These are phyloP conservation scores for Protobothrops mucrosquamatus DNA, from an alignment of 2,113 vertebrate species.

Conservation along the genomic window DNA sequence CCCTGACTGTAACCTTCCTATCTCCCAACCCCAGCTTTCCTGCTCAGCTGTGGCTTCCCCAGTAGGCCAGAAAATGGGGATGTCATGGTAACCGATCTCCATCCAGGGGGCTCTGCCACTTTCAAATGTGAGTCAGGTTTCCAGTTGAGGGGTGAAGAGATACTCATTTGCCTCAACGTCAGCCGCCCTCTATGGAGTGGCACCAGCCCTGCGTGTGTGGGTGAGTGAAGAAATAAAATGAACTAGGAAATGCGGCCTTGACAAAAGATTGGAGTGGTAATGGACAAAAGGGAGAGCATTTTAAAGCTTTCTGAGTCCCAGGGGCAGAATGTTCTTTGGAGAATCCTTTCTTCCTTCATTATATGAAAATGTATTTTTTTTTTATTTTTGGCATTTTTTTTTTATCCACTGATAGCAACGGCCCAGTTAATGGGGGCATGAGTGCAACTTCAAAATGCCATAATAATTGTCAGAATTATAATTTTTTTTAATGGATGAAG, in stretches of 20 bases:
- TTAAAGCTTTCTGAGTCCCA: too few relatives aligned
- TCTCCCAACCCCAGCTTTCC: constrained; percentile 73
- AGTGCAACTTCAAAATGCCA: background rate
- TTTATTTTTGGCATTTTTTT: background rate
- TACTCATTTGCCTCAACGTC: constrained; percentile 81
- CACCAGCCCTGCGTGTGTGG: constrained; percentile 72
- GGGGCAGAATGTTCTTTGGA: background rate
- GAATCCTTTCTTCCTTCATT: background rate
- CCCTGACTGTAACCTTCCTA: background rate
- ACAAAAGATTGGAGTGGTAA: background rate
- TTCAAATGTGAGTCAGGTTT: constrained; percentile 89
- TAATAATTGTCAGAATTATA: background rate
- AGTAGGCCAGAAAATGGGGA: constrained; percentile 80
- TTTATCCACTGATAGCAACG: background rate
- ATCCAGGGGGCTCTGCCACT: constrained; percentile 84
- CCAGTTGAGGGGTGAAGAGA: constrained; percentile 83
- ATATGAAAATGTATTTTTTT: background rate
- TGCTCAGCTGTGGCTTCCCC: constrained; percentile 86
- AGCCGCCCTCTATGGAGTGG: constrained; percentile 86
- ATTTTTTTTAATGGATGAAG: background rate
- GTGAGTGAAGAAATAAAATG: constrained; percentile 36
- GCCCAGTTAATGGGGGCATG: background rate
- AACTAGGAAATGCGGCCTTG: background rate
- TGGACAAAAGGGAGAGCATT: background rate
- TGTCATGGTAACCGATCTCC: constrained; percentile 87